These are phyloP conservation scores for Subacronicta megacephala DNA, from an alignment of 2,888 invertebrate species.

Conservation along the genomic window DNA sequence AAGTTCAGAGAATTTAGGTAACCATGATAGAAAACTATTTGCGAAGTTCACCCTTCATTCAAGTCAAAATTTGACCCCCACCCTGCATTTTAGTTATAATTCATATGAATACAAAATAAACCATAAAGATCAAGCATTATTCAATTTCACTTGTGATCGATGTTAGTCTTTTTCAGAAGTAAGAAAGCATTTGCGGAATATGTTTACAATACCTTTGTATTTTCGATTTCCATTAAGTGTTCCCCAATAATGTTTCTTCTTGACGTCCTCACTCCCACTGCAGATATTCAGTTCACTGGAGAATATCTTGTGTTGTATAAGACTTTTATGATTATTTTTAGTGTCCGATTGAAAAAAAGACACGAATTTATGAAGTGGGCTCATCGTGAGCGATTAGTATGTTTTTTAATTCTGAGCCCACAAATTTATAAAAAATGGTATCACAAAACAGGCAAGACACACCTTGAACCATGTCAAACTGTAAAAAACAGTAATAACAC, in stretches of 20 bases:
- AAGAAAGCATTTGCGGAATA: no score
- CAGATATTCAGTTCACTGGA: slow-evolving; percentile 89
- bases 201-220: slow-evolving; percentile 75
- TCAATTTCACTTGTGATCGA: no score
- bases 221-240: slow-evolving; percentile 85
- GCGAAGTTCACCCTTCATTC: slow-evolving; percentile 6
- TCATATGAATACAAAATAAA: no score
- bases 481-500: slow-evolving; percentile 32
- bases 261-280: slow-evolving; percentile 78
- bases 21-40: slow-evolving; percentile 14
- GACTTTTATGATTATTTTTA: slow-evolving; percentile 81
- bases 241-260: slow-evolving; percentile 88
- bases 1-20: slow-evolving; percentile 36
- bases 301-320: slow-evolving; percentile 87
- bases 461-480: slow-evolving; percentile 45
- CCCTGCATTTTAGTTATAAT: no score
- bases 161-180: no score
- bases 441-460: slow-evolving; percentile 30
- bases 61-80: no score
- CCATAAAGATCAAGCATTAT: no score
- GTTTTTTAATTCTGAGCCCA: slow-evolving; percentile 3
- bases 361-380: slow-evolving; percentile 90
- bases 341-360: slow-evolving; percentile 90
- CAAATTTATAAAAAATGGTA: slow-evolving; percentile 11
- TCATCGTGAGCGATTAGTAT: slow-evolving; percentile 77